Evolutionary conservation across 2,797 vertebrate genomes (phyloP).

Genomic region (Fundulus diaphanus): DNA sequence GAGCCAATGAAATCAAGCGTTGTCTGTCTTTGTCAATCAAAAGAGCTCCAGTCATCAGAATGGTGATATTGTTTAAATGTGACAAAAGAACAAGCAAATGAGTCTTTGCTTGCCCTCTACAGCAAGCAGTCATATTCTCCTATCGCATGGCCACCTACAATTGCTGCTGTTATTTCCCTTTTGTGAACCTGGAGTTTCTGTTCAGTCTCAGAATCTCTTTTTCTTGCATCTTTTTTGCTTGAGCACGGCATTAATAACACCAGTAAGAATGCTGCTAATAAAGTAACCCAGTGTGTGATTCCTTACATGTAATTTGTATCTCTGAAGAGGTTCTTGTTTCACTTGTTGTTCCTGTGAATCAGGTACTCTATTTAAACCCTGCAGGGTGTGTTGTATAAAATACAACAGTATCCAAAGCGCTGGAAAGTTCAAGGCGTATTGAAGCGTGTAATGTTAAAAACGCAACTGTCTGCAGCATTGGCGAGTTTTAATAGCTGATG

Average conservation of each 20-base stretch:
- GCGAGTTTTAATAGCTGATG: not conserved
- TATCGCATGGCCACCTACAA: constrained; percentile 26
- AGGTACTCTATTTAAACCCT: not conserved
- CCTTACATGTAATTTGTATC: not conserved
- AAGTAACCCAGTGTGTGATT: not conserved
- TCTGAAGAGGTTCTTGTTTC: not conserved
- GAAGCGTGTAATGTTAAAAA: constrained; percentile 5
- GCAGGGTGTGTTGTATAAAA: not conserved
- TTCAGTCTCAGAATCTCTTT: not conserved
- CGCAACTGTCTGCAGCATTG: not conserved
- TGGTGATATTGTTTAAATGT: constrained; percentile 27
- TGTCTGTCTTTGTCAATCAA: constrained; percentile 36
- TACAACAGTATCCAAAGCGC: not conserved
- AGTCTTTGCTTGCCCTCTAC: constrained; percentile 20
- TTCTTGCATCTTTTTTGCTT: not conserved
- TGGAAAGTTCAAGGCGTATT: not conserved
- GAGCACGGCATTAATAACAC: not conserved
- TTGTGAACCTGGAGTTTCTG: not conserved
- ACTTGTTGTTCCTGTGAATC: not conserved
- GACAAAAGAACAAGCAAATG: constrained; percentile 24
- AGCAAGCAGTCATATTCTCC: constrained; percentile 16
- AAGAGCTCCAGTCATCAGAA: constrained; percentile 2
- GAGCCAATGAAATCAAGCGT: constrained; percentile 19
- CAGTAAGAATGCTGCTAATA: not conserved
- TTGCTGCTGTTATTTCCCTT: not conserved